Evolutionary conservation across 2,113 vertebrate species (phyloP), one percentile per base, ranked within the genome.

Genomic region (Mesoclemmys tuberculata): DNA sequence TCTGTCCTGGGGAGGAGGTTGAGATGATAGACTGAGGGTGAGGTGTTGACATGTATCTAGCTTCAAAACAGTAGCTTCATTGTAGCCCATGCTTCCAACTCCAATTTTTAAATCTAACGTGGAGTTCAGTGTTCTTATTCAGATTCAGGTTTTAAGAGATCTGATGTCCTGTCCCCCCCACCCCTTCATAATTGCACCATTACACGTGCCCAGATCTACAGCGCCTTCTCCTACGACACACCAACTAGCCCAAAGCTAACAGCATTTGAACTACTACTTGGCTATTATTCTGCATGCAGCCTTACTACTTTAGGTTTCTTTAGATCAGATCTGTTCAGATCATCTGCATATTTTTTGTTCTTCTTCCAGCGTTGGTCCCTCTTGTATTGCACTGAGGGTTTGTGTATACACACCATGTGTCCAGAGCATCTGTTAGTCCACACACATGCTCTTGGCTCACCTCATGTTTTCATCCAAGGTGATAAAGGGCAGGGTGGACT

Each of bases 1-100:
- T 80, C 68, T 88, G 46, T 74, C 81, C 84, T 52, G 51, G 51
- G 18, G 51, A 52, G 51, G 51, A 52, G 51, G 51, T 92, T 83
- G 75, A 89, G 91, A 90, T 87, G 80, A 88, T 91, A 10, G 7
- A 5, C 78, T 68, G 58, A 90, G 77, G 88, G 91, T 90, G 41
- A 90, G 88, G 10, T 82, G 75, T 41, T 93, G 87, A n/a, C 82
- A n/a, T 89, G 92, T 90, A 91, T 46, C 80, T n/a, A 79, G 35
- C 18, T 55, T 71, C 87, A 87, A 93, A 48, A 27, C 21, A 18
- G 29, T 80, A 1, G 31, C 92, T 93, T 92, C 0, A 0, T 93
- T 85, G 14, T 82, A 91, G 24, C 71, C 1, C 0, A 61, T 93
- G 44, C 21, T 35, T 64, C 31, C 58, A 31, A 64, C 31, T 64